Percentiles rank a stretch among this genome's conserved stretches.
Conservation (phyloP, 2,113 vertebrate genomes). For the Tricholaema leucomelas region DNA sequence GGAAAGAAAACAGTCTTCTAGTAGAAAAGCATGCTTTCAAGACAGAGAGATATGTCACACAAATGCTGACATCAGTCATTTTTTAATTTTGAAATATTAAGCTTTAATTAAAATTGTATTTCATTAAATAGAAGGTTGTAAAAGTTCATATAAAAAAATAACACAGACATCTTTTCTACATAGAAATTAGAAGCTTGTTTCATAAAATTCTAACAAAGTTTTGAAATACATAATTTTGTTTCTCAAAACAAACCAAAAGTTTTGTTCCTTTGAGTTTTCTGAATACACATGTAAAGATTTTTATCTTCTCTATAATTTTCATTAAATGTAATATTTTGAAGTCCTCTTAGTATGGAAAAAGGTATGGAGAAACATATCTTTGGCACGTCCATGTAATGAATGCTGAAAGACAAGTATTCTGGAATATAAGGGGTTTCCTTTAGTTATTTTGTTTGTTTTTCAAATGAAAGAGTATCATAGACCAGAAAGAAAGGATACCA, state of each 20-base stretch:
- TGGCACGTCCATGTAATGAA: neutral
- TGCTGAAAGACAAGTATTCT: neutral
- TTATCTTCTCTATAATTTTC: neutral
- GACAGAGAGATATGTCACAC: neutral
- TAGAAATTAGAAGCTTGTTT: neutral
- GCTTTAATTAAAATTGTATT: neutral
- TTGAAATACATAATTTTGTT: neutral
- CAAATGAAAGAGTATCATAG: neutral
- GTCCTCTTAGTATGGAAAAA: neutral
- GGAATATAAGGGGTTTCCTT: neutral
- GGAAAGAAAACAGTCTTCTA: neutral
- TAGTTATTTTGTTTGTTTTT: neutral
- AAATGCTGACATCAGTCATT: neutral
- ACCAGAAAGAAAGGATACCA: neutral
- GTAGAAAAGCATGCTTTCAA: neutral
- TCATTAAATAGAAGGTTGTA: neutral
- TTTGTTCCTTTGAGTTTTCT: neutral
- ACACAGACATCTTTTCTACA: neutral
- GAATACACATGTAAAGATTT: neutral
- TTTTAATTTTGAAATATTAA: neutral
- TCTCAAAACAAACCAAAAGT: neutral
- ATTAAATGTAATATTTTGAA: neutral
- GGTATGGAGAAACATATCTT: neutral
- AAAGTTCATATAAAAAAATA: neutral
- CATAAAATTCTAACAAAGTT: neutral